These are phyloP conservation scores for Heliangelus exortis DNA, from an alignment of 2,797 vertebrate genomes.

Conservation along the genomic window DNA sequence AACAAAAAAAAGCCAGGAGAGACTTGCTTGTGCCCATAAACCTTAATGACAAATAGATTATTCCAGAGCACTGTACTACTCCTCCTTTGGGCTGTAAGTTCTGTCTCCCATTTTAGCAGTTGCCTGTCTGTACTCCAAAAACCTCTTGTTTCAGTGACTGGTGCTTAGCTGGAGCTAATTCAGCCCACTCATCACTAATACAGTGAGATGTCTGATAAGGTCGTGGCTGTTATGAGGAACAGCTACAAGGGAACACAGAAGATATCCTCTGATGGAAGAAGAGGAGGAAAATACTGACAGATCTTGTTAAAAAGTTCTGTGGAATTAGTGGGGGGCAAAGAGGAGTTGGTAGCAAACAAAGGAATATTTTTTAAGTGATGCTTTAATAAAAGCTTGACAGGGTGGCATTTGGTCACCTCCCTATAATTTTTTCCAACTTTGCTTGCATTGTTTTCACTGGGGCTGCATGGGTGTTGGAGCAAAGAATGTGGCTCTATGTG, in stretches of 20 bases:
- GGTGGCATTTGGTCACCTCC: not conserved
- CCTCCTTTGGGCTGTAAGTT: not conserved
- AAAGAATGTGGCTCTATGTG: constrained; percentile 19
- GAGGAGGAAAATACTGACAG: not conserved
- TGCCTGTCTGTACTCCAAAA: not conserved
- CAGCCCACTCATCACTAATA: not conserved
- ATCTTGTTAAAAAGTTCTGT: not conserved
- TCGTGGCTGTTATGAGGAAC: not conserved
- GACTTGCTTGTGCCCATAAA: not conserved
- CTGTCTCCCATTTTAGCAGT: not conserved
- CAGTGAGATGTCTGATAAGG: not conserved
- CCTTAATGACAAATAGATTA: not conserved
- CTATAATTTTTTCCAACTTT: constrained; percentile 11
- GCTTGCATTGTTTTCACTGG: constrained; percentile 28
- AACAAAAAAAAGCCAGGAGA: not conserved
- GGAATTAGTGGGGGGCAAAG: not conserved
- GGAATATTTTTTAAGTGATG: not conserved
- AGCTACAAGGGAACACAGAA: not conserved
- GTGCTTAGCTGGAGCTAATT: not conserved
- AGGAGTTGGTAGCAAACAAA: not conserved
- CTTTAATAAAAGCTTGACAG: not conserved
- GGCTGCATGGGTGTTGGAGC: constrained; percentile 10
- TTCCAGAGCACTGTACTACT: not conserved
- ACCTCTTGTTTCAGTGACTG: not conserved
- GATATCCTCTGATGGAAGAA: not conserved